A percentile compares a stretch with the other conserved stretches of the same genome.
Conservation (phyloP, 2,113 vertebrate genomes). For the Crotalus tigris region DNA sequence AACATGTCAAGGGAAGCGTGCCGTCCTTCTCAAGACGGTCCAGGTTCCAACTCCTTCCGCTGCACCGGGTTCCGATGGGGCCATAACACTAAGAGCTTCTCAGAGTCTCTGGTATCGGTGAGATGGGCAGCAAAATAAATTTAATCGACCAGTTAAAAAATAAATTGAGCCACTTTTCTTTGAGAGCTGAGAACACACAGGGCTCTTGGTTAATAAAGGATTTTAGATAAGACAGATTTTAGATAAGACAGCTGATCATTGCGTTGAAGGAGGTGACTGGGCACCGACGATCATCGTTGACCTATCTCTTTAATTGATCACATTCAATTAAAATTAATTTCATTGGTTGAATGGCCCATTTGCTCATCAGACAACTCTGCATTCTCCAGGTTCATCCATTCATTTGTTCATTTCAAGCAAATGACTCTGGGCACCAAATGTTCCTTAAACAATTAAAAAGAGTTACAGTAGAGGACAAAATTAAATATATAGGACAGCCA, state of each 20-base stretch:
- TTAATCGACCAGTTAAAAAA: not conserved
- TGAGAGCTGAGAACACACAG: not conserved
- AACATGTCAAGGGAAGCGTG: too few species aligned
- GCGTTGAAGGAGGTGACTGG: not conserved
- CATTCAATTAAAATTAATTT: not conserved
- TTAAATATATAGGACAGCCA: too few species aligned
- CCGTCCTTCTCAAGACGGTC: too few species aligned
- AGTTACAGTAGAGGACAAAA: too few species aligned
- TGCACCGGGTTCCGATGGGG: too few species aligned
- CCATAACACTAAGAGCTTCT: not conserved
- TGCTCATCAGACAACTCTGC: not conserved
- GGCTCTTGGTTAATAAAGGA: not conserved
- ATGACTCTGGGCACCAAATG: not conserved
- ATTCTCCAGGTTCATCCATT: not conserved
- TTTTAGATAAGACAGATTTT: not conserved
- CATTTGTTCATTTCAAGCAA: not conserved
- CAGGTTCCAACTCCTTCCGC: too few species aligned
- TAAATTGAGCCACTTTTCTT: not conserved
- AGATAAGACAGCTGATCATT: not conserved
- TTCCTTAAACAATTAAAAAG: too few species aligned
- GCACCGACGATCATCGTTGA: not conserved
- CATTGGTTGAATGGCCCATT: constrained; percentile 24
- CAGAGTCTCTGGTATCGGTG: not conserved
- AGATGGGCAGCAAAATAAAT: not conserved
- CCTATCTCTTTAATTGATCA: not conserved